These are phyloP conservation scores for Volucella inanis DNA, from an alignment of 2,888 invertebrate genomes.

Conservation along the genomic window DNA sequence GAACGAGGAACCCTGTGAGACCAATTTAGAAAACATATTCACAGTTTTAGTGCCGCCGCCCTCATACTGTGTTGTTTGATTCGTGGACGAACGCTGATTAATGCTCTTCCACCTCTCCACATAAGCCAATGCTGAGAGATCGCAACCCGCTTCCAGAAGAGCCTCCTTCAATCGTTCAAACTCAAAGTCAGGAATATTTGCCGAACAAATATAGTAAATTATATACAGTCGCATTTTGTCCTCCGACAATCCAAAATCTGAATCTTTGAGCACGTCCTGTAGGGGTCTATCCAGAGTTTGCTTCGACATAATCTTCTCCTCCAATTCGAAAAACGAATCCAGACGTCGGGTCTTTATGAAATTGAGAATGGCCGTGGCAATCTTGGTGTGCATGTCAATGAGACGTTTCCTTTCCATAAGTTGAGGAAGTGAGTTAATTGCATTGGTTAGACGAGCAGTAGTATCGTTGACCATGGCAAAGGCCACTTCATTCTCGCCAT, in stretches of 20 bases:
- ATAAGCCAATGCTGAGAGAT: constrained; percentile 92
- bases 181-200: constrained; percentile 91
- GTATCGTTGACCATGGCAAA: constrained; percentile 95
- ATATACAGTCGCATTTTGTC: constrained; percentile 97
- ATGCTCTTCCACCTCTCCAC: constrained; percentile 93
- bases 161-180: constrained; percentile 92
- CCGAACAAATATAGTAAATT: constrained; percentile 94
- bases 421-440: constrained; percentile 97
- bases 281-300: constrained; percentile 91
- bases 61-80: constrained; percentile 92
- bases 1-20: constrained; percentile 98
- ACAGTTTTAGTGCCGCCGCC: constrained; percentile 97
- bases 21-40: constrained; percentile 98
- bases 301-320: constrained; percentile 98
- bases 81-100: constrained; percentile 81
- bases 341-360: constrained; percentile 94
- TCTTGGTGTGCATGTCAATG: constrained; percentile 99
- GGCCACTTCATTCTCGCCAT: constrained; percentile 93
- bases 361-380: constrained; percentile 96
- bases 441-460: constrained; percentile 95
- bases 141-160: constrained; percentile 91
- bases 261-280: constrained; percentile 93
- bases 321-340: constrained; percentile 98
- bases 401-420: constrained; percentile 97
- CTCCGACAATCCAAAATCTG: constrained; percentile 93